Evolutionary conservation across 2,888 invertebrate genomes (phyloP).

Genomic region (Cheilosia grossa): DNA sequence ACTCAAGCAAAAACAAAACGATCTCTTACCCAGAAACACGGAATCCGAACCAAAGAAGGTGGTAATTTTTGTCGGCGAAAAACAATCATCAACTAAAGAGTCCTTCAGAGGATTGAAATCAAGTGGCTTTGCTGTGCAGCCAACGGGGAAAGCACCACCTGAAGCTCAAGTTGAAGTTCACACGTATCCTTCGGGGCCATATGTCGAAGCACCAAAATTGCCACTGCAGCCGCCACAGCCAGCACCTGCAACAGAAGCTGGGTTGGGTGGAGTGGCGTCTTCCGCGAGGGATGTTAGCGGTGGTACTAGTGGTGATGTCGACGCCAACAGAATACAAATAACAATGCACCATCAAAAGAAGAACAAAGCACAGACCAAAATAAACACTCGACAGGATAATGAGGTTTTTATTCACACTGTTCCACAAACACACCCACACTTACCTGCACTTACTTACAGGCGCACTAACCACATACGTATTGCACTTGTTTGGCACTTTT

Average conservation of each 20-base stretch:
- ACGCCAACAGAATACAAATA: conserved; percentile 44
- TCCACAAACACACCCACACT: conserved; percentile 17
- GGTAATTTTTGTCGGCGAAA: conserved; percentile 60
- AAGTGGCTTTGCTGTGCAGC: conserved; percentile 54
- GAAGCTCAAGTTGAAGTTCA: conserved; percentile 68
- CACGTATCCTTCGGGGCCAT: conserved; percentile 42
- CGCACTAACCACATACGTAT: conserved; percentile 19
- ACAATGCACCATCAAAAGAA: conserved; percentile 42
- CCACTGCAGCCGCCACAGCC: conserved; percentile 76
- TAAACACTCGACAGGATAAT: conserved; percentile 66
- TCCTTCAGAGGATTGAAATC: conserved; percentile 25
- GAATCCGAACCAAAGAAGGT: conserved; percentile 51
- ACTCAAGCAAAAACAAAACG: conserved; percentile 53
- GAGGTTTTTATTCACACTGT: conserved; percentile 62
- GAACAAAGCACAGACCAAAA: conserved; percentile 49
- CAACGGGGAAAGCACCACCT: conserved; percentile 46
- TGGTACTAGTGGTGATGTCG: conserved; percentile 9
- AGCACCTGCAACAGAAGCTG: conserved; percentile 70
- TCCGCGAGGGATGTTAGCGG: conserved; percentile 6
- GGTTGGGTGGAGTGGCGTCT: conserved; percentile 55
- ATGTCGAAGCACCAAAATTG: conserved; percentile 75
- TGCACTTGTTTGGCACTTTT: conserved; percentile 38
- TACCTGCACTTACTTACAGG: conserved; percentile 23
- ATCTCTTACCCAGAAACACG: conserved; percentile 42
- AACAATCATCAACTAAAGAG: conserved; percentile 60